phyloP scores from a whole-genome alignment of 2,888 invertebrate genomes.

The Glyphotaelius pellucidus region DNA sequence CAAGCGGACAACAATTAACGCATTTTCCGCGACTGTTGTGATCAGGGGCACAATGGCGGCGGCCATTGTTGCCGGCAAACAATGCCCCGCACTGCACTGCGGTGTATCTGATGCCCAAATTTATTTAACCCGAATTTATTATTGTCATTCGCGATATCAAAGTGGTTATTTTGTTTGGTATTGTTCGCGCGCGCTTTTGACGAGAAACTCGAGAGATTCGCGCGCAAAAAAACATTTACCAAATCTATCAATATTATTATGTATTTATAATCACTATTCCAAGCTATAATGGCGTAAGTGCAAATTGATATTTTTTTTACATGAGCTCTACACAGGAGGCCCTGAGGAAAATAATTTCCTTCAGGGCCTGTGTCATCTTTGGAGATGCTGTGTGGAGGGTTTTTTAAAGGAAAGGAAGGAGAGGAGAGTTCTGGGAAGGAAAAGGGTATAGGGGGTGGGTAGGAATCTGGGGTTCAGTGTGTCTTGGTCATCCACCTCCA shows the following conservation, averaged over 20 bases:
- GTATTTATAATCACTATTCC: neutral
- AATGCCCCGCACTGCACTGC: constrained; percentile 63
- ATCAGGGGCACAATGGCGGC: constrained; percentile 59
- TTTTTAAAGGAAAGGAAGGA: no score
- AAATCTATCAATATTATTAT: no score
- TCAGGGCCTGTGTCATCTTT: no score
- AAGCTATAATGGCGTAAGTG: neutral
- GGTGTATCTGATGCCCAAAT: constrained; percentile 60
- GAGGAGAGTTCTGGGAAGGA: no score
- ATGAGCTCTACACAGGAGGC: no score
- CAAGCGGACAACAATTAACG: constrained; percentile 65
- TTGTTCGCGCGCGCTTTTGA: neutral
- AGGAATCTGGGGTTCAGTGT: no score
- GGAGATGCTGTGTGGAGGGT: no score
- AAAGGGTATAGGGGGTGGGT: no score
- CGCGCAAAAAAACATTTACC: neutral
- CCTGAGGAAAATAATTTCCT: no score
- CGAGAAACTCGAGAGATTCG: neutral
- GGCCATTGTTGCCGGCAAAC: constrained; percentile 61
- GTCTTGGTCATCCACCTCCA: no score
- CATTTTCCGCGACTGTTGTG: constrained; percentile 65
- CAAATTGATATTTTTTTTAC: neutral
- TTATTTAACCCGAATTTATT: constrained; percentile 65
- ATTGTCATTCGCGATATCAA: constrained; percentile 61
- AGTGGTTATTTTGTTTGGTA: constrained; percentile 31